Base-by-base conservation (phyloP, 2,113 vertebrate genomes). In the Microtus pennsylvanicus region DNA sequence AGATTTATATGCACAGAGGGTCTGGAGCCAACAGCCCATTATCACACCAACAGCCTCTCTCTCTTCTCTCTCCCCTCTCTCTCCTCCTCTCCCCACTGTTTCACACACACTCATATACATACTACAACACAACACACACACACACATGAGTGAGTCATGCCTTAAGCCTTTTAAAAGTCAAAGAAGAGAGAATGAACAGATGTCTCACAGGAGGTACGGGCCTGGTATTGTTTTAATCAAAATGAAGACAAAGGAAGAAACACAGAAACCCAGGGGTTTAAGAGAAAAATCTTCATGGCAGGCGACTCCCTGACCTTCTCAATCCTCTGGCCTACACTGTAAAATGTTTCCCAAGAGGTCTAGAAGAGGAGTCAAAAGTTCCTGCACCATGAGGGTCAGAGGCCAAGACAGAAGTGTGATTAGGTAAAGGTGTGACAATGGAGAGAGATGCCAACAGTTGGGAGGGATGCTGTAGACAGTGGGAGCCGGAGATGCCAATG, bases 141-240 rank as follows among this genome's bases (percentile, higher is more conserved):
- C 80, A n/a, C 50, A 35, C 24, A n/a, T 17, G 55, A 61, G 58
- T 45, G 42, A 26, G 63, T 90, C 91, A 80, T 61, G 7, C 3
- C 0, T 67, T 58, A 38, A 74, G 87, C 88, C 91, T 91, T 93
- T 75, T 87, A 65, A 85, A 93, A 88, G 75, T 90, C 83, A 89
- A 90, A 75, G 88, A 50, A 86, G 85, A 91, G 96, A 96, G 96
- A 94, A 96, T 90, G 93, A 96, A 93, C 96, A 97, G 96, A 95
- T 38, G 90, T 38, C 72, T 76, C 14, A 2, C 38, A 47, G 52
- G 87, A 63, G 81, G 35, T 0, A 65, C 45, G 52, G 63, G 83
- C 58, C 70, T 67, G 90, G 93, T 50, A 85, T 89, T 93, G 90
- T 92, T 95, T 95, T 87, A 70, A 82, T 92, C 85, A 90, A 89